Evolutionary conservation across 2,113 vertebrate genomes (phyloP).

Genomic region (Hydrolagus affinis): DNA sequence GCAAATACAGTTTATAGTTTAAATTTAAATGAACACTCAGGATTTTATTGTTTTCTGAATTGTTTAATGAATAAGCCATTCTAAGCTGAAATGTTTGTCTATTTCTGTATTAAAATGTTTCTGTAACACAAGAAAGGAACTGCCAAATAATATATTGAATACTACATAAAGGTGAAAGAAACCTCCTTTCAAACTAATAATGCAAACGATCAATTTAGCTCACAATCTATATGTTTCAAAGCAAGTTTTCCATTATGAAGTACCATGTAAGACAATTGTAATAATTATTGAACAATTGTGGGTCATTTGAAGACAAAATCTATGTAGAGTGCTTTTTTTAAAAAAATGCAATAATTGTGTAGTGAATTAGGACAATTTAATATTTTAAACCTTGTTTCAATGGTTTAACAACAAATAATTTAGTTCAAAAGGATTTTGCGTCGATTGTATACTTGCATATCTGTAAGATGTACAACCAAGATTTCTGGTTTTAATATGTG

Average conservation of each 20-base stretch:
- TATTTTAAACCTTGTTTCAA: background rate
- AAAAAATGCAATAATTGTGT: background rate
- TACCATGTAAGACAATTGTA: background rate
- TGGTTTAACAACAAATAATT: background rate
- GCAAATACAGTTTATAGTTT: too few species aligned
- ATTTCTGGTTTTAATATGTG: background rate
- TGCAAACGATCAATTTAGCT: background rate
- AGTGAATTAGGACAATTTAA: background rate
- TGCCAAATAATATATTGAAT: background rate
- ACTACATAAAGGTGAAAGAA: background rate
- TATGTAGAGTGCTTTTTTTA: background rate
- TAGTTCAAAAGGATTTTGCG: background rate
- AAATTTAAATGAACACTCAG: too few species aligned
- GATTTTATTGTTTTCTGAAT: background rate
- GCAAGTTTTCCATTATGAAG: background rate
- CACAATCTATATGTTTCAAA: background rate
- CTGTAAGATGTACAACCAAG: background rate
- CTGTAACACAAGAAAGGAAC: background rate
- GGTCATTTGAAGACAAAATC: background rate
- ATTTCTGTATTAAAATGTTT: background rate
- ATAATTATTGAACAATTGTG: background rate
- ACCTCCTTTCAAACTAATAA: background rate
- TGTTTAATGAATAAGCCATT: background rate
- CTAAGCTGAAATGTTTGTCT: background rate
- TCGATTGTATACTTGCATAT: background rate